Evolutionary conservation across 2,797 vertebrate species (phyloP), one percentile per base, ranked within the genome.

Genomic region (Corythornis leucogaster): DNA sequence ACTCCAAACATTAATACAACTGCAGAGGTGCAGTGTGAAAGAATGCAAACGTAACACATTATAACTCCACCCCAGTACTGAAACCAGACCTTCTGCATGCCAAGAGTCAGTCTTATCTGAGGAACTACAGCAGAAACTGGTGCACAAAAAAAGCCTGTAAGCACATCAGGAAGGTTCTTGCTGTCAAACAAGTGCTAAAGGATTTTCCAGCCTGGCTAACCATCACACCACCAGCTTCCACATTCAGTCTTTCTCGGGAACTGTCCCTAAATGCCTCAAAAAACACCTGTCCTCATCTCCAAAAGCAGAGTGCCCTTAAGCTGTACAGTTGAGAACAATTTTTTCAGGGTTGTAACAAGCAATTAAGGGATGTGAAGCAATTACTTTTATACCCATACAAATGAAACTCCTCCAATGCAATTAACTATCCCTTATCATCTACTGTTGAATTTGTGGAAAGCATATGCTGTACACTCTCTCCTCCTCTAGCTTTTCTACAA

Each of bases 321-420:
- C 87, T 88, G 63, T 50, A 91, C 50, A 84, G 38, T 20, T 0
- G 2, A 67, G 82, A 92, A 92, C 64, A 94, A 88, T 93, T 81
- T 91, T 91, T 93, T 81, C 83, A 88, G 92, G 87, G 77, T 35
- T 84, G 45, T 81, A 91, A 92, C 92, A 92, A 92, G 82, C 67
- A 93, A 57, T 93, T 94, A 96, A 88, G 53, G 80, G 48, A 94
- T 92, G 75, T 45, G 42, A 96, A 92, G 94, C 94, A 93, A 95
- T 95, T 96, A 91, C 77, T 92, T 92, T 94, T 88, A 82, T 81
- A 91, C 28, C 82, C 77, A 79, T 89, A 95, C 85, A 93, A 93
- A 96, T 88, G 75, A 95, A 95, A 89, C 77, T 96, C 67, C 75
- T 90, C 67, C 89, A 91, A 92, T 71, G 74, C 87, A 96, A 91